These are phyloP conservation scores for Pao palembangensis DNA, from an alignment of 2,113 vertebrate species.

Conservation along the genomic window DNA sequence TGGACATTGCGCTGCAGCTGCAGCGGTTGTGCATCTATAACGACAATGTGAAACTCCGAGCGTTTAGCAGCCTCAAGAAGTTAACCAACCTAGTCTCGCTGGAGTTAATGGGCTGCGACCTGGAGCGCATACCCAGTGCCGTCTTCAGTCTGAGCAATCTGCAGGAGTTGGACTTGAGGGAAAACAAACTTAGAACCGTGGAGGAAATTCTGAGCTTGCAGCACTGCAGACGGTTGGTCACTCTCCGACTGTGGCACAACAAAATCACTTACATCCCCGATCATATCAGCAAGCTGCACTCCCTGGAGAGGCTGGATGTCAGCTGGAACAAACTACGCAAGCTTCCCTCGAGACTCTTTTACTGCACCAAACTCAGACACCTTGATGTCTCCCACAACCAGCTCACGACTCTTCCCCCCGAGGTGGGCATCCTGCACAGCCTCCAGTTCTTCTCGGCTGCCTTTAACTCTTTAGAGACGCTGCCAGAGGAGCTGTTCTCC, in stretches of 20 bases:
- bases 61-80: constrained; percentile 84
- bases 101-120: constrained; percentile 79
- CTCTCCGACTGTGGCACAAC: constrained; percentile 85
- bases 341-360: constrained; percentile 79
- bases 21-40: constrained; percentile 79
- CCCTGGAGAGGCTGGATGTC: constrained; percentile 79
- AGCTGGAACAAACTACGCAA: constrained; percentile 83
- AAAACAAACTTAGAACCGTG: constrained; percentile 83
- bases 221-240: constrained; percentile 81
- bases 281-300: constrained; percentile 80
- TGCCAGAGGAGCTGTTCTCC: constrained; percentile 85
- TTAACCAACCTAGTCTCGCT: constrained; percentile 73
- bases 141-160: constrained; percentile 82
- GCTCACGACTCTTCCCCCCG: constrained; percentile 75
- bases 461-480: constrained; percentile 78
- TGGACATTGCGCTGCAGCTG: constrained; percentile 77
- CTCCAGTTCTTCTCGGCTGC: constrained; percentile 79
- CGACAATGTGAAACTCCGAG: constrained; percentile 77
- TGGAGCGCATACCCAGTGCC: constrained; percentile 86
- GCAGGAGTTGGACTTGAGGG: constrained; percentile 83
- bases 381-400: constrained; percentile 85
- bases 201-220: constrained; percentile 89
- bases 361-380: constrained; percentile 80
- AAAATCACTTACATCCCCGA: constrained; percentile 82
- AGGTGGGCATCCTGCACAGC: constrained; percentile 79